phyloP scores from a whole-genome alignment of 2,113 vertebrate species.

The Xerus inauris region DNA sequence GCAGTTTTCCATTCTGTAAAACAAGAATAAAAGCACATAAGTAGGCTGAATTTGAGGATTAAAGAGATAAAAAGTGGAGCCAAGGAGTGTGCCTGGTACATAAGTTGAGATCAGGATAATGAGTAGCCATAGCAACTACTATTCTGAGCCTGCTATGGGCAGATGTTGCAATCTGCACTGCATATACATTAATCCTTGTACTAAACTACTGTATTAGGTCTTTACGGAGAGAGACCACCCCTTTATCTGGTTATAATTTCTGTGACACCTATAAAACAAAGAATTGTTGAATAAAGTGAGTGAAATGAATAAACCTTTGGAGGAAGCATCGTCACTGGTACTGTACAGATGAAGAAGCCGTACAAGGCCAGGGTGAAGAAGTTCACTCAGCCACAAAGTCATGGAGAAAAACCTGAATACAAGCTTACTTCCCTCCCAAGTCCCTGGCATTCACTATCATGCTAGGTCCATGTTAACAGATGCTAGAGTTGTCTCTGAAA shows the following conservation, averaged over 20 bases:
- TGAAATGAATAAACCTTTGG: neutral
- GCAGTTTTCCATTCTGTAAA: neutral
- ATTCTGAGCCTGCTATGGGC: neutral
- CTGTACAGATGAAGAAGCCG: neutral
- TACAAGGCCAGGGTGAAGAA: neutral
- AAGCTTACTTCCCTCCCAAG: neutral
- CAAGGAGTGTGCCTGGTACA: neutral
- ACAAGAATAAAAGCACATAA: neutral
- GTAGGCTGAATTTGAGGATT: neutral
- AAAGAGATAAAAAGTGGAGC: neutral
- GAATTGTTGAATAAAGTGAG: neutral
- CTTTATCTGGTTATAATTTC: neutral
- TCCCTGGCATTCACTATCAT: neutral
- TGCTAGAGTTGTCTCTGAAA: neutral
- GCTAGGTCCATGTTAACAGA: neutral
- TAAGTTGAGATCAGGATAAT: neutral
- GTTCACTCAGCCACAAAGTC: rapidly evolving
- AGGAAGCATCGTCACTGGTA: neutral
- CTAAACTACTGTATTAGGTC: neutral
- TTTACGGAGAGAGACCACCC: neutral
- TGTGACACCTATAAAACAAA: neutral
- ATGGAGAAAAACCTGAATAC: neutral
- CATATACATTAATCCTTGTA: neutral
- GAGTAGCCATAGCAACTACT: neutral
- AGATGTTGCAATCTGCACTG: neutral